Conservation (phyloP, 1,140 invertebrate genomes). For the Bombus pyrosoma region DNA sequence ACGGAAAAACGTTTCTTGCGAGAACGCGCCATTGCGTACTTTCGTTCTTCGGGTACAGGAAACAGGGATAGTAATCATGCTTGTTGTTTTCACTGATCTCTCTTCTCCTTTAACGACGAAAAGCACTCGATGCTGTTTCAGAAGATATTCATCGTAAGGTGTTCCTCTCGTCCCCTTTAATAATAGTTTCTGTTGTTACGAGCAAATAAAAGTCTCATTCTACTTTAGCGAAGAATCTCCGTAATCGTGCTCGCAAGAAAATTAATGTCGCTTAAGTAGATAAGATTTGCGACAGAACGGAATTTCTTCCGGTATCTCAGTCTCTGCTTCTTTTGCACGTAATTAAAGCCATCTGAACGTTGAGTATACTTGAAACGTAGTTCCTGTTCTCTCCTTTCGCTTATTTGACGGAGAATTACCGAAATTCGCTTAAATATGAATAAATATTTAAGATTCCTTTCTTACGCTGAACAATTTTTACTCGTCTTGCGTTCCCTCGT, state of each 20-base stretch:
- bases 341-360: not conserved
- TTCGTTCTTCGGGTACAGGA: conserved; percentile 60
- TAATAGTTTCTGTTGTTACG: not conserved
- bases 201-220: conserved; percentile 30
- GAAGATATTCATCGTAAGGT: conserved; percentile 41
- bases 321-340: not conserved
- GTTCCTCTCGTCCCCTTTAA: not conserved
- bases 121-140: conserved; percentile 59
- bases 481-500: not conserved
- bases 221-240: not conserved
- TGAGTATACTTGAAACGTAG: not conserved
- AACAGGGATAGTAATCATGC: conserved; percentile 67
- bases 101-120: conserved; percentile 56
- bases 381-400: not conserved
- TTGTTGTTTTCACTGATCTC: conserved; percentile 60
- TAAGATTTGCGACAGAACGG: not conserved
- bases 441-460: not conserved
- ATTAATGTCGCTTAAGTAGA: conserved; percentile 17
- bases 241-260: conserved; percentile 8
- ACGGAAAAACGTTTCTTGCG: conserved; percentile 53
- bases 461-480: not conserved
- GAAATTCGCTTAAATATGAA: not conserved
- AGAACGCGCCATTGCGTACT: conserved; percentile 41
- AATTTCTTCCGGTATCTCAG: not conserved
- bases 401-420: not conserved